phyloP scores from a whole-genome alignment of 2,797 vertebrate genomes.

The Danio kyathit region DNA sequence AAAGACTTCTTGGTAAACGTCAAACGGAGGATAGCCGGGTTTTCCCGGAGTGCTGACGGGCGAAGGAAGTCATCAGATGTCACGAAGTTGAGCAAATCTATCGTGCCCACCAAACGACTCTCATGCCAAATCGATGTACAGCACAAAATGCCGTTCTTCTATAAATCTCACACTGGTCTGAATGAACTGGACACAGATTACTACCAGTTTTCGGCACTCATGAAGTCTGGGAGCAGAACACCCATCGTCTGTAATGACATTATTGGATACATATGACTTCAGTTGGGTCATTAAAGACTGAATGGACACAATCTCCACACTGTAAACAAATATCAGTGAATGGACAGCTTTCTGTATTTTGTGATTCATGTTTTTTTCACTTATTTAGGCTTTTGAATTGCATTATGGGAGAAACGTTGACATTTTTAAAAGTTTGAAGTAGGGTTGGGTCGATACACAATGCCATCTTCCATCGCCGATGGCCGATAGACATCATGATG shows the following conservation, averaged over 20 bases:
- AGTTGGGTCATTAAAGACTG: neutral
- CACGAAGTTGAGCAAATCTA: slow-evolving; percentile 36
- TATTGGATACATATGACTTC: slow-evolving; percentile 90
- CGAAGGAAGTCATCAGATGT: slow-evolving; percentile 70
- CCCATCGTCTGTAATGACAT: slow-evolving; percentile 96
- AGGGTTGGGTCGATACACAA: too few species aligned
- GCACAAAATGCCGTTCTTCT: slow-evolving; percentile 85
- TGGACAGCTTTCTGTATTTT: too few species aligned
- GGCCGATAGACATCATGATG: too few species aligned
- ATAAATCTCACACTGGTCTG: slow-evolving; percentile 89
- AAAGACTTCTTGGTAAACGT: slow-evolving; percentile 92
- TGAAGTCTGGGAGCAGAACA: slow-evolving; percentile 94
- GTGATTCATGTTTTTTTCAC: too few species aligned
- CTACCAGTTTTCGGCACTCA: slow-evolving; percentile 86
- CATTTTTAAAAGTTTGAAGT: too few species aligned
- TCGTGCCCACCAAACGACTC: slow-evolving; percentile 80
- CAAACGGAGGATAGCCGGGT: slow-evolving; percentile 86
- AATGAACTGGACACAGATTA: slow-evolving; percentile 86
- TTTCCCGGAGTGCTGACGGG: slow-evolving; percentile 80
- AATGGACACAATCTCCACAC: slow-evolving; percentile 1
- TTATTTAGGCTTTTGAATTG: too few species aligned
- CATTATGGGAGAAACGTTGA: too few species aligned
- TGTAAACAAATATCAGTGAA: too few species aligned
- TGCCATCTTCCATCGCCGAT: too few species aligned
- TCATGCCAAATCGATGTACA: slow-evolving; percentile 89